These are phyloP conservation scores for Daphoenositta chrysoptera DNA, from an alignment of 2,113 vertebrate genomes.

Conservation along the genomic window DNA sequence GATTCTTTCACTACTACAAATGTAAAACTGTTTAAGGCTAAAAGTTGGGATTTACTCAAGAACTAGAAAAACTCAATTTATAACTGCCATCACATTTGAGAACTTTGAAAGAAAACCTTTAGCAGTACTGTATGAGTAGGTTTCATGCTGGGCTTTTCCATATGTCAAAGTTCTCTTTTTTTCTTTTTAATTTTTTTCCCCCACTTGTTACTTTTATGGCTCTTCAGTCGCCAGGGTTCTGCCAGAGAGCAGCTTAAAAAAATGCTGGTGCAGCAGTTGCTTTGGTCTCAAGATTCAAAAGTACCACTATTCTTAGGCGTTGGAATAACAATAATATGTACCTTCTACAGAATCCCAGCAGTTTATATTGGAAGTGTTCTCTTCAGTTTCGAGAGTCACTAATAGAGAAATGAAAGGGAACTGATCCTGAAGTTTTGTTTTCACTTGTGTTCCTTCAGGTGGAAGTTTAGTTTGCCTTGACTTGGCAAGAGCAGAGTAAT, in stretches of 20 bases:
- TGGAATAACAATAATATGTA: not conserved
- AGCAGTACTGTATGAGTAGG: not conserved
- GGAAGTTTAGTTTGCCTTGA: not conserved
- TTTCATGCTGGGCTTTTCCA: not conserved
- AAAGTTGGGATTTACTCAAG: not conserved
- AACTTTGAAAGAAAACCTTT: not conserved
- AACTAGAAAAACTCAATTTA: not conserved
- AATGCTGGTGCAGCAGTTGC: not conserved
- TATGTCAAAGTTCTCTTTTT: not conserved
- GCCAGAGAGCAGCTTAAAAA: not conserved
- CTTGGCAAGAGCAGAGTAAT: not conserved
- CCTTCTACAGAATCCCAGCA: not conserved
- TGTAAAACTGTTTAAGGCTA: not conserved
- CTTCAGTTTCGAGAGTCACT: not conserved
- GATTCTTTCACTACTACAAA: not conserved
- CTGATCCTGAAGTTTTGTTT: not conserved
- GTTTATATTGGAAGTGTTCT: not conserved
- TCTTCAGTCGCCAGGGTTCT: not conserved
- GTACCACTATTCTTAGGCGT: not conserved
- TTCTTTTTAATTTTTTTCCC: not conserved
- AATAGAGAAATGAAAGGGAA: not conserved
- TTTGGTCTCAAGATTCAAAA: not conserved
- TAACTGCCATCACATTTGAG: not conserved
- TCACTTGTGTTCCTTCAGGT: not conserved
- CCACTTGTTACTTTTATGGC: not conserved